These are phyloP conservation scores for Pao palembangensis DNA, from an alignment of 2,113 vertebrate species.

Conservation along the genomic window DNA sequence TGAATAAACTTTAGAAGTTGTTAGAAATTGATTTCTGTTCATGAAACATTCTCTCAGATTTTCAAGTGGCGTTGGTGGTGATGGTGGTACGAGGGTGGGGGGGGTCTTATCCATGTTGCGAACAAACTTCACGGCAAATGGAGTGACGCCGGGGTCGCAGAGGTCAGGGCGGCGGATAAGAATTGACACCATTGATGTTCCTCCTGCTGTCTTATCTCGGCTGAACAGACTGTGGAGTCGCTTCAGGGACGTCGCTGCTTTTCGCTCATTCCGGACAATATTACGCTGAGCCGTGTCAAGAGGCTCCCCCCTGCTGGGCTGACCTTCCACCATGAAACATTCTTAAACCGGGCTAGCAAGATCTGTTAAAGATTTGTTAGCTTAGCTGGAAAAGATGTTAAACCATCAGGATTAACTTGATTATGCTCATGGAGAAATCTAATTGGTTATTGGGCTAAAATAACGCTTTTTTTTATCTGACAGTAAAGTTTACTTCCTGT, in stretches of 20 bases:
- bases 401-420: too few species aligned
- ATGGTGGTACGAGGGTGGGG: background rate
- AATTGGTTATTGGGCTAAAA: too few species aligned
- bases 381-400: too few species aligned
- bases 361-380: too few species aligned
- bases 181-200: slow-evolving; percentile 47
- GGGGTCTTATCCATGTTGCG: background rate
- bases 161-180: slow-evolving; percentile 49
- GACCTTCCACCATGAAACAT: slow-evolving; percentile 22
- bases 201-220: slow-evolving; percentile 56
- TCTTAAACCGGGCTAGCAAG: too few species aligned
- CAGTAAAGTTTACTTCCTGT: too few species aligned
- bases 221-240: slow-evolving; percentile 60
- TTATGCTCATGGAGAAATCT: too few species aligned
- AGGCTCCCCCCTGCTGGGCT: slow-evolving; percentile 38
- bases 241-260: slow-evolving; percentile 43
- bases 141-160: slow-evolving; percentile 41
- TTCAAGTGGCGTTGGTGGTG: slow-evolving; percentile 3
- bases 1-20: background rate
- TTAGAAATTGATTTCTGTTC: background rate
- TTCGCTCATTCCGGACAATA: slow-evolving; percentile 57
- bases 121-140: slow-evolving; percentile 22
- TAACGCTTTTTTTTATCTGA: too few species aligned
- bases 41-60: background rate
- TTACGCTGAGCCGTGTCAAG: slow-evolving; percentile 45